Evolutionary conservation across 2,888 invertebrate species (phyloP).

Genomic region (Chydorus sphaericus): DNA sequence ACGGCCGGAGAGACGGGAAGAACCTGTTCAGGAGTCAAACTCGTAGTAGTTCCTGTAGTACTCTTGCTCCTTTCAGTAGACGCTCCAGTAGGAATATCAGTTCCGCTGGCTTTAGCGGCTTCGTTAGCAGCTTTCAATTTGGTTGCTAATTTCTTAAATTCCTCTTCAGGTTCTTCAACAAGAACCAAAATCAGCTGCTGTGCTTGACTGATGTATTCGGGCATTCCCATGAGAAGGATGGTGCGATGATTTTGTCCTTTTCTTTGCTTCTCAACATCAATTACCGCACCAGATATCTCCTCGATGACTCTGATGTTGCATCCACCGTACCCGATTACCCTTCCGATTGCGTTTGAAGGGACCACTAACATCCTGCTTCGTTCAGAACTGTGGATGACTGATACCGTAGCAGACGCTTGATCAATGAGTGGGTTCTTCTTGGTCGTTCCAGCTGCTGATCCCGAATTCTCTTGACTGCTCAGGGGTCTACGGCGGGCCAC

Average conservation of each 20-base stretch:
- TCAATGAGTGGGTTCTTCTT: constrained; percentile 1
- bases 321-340: constrained; percentile 93
- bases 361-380: constrained; percentile 78
- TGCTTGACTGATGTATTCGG: constrained; percentile 84
- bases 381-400: constrained; percentile 7
- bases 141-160: constrained; percentile 67
- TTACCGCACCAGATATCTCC: constrained; percentile 90
- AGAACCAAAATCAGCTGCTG: constrained; percentile 77
- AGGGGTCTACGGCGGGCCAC: constrained; percentile 40
- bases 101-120: constrained; percentile 17
- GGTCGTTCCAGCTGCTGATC: not conserved
- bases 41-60: not conserved
- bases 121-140: constrained; percentile 34
- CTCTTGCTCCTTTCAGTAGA: not conserved
- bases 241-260: constrained; percentile 67
- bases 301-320: constrained; percentile 97
- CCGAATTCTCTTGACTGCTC: not conserved
- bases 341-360: constrained; percentile 83
- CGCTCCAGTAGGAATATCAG: constrained; percentile 7
- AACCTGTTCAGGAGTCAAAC: constrained; percentile 12
- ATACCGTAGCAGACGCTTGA: not conserved
- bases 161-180: constrained; percentile 89
- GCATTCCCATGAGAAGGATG: constrained; percentile 87
- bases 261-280: constrained; percentile 95
- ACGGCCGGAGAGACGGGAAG: not conserved